Evolutionary conservation across 2,113 vertebrate species (phyloP), one percentile per base, ranked within the genome.

Genomic region (Muntiacus reevesi): DNA sequence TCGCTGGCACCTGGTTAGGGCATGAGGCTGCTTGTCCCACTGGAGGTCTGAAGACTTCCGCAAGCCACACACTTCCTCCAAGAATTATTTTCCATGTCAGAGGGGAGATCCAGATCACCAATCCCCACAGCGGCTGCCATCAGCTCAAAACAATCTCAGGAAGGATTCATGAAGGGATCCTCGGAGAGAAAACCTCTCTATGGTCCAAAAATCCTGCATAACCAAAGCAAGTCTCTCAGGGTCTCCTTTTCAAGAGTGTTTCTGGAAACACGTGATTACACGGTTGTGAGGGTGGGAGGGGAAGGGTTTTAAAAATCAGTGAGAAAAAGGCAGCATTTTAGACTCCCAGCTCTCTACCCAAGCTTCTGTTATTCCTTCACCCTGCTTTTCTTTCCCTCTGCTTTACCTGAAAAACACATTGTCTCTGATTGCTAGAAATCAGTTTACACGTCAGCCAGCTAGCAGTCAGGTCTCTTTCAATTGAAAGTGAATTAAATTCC

Each of bases 321-420:
- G 14, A 64, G 67, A 57, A 86, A 23, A 43, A 90, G 62, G 40
- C 92, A 50, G 40, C 6, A 16, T 87, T 83, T 89, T 67, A 74
- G 21, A 45, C 43, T 50, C 43, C 13, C 54, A 47, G 47, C 17
- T 89, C 60, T 59, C 27, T 2, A 6, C n/a, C 2, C 13, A 5
- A 55, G 28, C 84, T 54, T 83, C 55, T 67, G 54, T 76, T 78
- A 11, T 54, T 74, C 14, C 52, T 54, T 47, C 54, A 19, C 62
- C 30, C 45, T 33, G 33, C 25, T 43, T 89, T 28, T 82, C 57
- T 71, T 60, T 60, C 36, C n/a, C 10, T 95, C 30, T 87, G 23
- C 67, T 96, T 87, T 83, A 64, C 64, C 50, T 55, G 21, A 54
- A 89, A 92, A 97, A 87, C 21, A 28, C 21, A 78, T 62, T 33